These are phyloP conservation scores for Lymantria monacha DNA, from an alignment of 2,888 invertebrate genomes.

Conservation along the genomic window DNA sequence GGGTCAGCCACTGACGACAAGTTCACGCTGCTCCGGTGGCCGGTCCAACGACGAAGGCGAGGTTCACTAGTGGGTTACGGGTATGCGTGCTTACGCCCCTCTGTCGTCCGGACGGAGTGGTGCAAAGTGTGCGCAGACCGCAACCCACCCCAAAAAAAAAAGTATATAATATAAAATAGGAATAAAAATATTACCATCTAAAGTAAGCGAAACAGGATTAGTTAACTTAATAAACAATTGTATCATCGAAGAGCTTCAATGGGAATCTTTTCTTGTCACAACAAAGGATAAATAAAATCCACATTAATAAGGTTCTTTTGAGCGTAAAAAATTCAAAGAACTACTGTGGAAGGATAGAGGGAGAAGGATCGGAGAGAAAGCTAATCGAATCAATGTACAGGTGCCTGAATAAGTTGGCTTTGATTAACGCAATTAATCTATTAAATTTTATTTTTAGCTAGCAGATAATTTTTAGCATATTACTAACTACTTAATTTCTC, in stretches of 20 bases:
- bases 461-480: neutral
- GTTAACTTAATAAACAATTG: constrained; percentile 14
- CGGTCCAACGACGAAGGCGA: no score
- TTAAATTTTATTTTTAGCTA: neutral
- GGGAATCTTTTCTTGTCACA: constrained; percentile 15
- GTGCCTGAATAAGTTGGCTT: constrained; percentile 12
- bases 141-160: no score
- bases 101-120: no score
- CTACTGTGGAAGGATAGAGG: neutral
- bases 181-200: neutral
- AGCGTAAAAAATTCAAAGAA: constrained; percentile 20
- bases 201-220: neutral
- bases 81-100: no score
- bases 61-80: no score
- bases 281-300: constrained; percentile 29
- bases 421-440: constrained; percentile 12
- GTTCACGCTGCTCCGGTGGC: no score
- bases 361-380: constrained; percentile 8
- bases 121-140: no score
- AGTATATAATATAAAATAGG: no score
- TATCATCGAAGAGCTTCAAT: constrained; percentile 2
- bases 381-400: constrained; percentile 31
- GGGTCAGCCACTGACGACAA: no score
- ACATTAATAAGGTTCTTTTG: constrained; percentile 23
- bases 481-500: no score